These are phyloP conservation scores for Drosophila arawakana DNA, from an alignment of 1,140 invertebrate species.

Conservation along the genomic window DNA sequence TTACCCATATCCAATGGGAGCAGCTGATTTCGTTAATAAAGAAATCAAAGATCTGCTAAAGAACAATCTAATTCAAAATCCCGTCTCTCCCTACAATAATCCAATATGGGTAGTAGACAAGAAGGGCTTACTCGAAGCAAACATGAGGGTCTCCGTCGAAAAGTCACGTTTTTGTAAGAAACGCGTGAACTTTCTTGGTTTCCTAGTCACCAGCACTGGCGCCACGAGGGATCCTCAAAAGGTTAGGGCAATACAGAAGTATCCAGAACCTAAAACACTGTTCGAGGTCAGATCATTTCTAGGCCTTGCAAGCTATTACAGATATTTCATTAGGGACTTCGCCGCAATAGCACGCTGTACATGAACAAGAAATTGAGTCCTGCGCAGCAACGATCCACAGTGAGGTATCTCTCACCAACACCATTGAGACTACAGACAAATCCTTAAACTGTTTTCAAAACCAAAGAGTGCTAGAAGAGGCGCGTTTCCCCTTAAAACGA, in stretches of 20 bases:
- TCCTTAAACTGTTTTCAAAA: slow-evolving; percentile 32
- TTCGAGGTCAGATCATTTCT: slow-evolving; percentile 44
- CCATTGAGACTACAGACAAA: slow-evolving; percentile 20
- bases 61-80: neutral
- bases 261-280: slow-evolving; percentile 29
- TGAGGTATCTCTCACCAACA: slow-evolving; percentile 16
- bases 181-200: slow-evolving; percentile 11
- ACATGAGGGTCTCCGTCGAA: slow-evolving; percentile 84
- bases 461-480: slow-evolving; percentile 22
- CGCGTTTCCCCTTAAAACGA: slow-evolving; percentile 9
- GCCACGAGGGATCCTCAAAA: slow-evolving; percentile 47
- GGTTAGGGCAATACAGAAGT: slow-evolving; percentile 50
- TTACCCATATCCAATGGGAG: slow-evolving; percentile 4
- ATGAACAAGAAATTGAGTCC: neutral
- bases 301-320: slow-evolving; percentile 41
- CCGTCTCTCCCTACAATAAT: slow-evolving; percentile 29
- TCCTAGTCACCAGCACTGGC: slow-evolving; percentile 25
- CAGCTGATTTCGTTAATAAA: neutral
- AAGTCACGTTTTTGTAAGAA: slow-evolving; percentile 83
- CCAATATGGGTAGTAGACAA: slow-evolving; percentile 11
- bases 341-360: slow-evolving; percentile 26
- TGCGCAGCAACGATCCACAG: neutral
- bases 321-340: slow-evolving; percentile 42
- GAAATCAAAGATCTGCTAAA: neutral
- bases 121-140: slow-evolving; percentile 57